A percentile compares a stretch with the other conserved stretches of the same genome.
Evolutionary conservation across 2,113 vertebrate genomes (phyloP).

Genomic region (Solea solea): DNA sequence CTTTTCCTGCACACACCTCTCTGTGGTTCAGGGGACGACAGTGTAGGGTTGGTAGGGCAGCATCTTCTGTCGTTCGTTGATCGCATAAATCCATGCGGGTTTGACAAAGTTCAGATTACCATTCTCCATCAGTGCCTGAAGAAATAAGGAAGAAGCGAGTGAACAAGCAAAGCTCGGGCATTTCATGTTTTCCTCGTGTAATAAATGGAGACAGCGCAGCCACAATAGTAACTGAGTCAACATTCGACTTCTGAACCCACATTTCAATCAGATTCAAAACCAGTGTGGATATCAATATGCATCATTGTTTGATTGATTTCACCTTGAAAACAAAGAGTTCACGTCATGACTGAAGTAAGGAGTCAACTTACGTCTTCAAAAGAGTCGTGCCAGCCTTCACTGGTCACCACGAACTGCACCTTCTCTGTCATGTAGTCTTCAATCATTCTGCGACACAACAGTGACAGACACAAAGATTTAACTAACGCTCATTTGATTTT

Average conservation of each 20-base stretch:
- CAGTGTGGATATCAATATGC: not conserved
- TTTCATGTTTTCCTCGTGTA: not conserved
- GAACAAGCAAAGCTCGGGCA: not conserved
- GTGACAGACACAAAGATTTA: not conserved
- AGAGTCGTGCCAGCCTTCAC: conserved; percentile 89
- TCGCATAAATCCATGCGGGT: conserved; percentile 89
- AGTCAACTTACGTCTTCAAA: conserved; percentile 88
- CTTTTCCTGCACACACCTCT: not conserved
- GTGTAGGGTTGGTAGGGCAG: conserved; percentile 90
- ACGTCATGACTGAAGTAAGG: not conserved
- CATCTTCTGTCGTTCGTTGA: conserved; percentile 86
- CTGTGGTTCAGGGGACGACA: conserved; percentile 79
- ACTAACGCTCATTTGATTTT: not conserved
- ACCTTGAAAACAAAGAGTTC: no score
- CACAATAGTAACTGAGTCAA: conserved; percentile 3
- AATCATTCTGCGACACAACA: conserved; percentile 74
- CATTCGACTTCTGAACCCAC: not conserved
- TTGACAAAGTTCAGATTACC: conserved; percentile 88
- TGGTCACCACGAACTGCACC: conserved; percentile 91
- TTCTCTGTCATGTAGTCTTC: conserved; percentile 92
- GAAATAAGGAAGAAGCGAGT: not conserved
- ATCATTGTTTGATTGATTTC: no score
- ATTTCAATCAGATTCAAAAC: conserved; percentile 5
- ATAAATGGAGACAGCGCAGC: not conserved
- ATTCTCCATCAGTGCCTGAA: conserved; percentile 89